These are phyloP conservation scores for Elysia crispata DNA, from an alignment of 2,888 invertebrate genomes.

Conservation along the genomic window DNA sequence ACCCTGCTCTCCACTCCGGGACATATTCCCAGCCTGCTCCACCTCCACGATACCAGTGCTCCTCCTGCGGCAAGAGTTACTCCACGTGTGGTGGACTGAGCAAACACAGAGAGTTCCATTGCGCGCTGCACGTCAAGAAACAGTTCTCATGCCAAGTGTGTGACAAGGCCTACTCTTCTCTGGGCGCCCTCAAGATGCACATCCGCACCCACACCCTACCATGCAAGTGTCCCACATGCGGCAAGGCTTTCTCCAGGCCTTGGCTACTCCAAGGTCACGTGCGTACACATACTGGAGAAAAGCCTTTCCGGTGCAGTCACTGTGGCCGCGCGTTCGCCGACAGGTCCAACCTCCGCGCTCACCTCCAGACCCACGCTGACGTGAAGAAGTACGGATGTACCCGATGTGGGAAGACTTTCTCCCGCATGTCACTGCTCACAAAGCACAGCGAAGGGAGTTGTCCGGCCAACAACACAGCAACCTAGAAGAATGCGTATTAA, in stretches of 20 bases:
- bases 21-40: not conserved
- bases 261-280: conserved; percentile 99
- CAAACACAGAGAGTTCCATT: conserved; percentile 96
- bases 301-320: conserved; percentile 96
- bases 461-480: conserved; percentile 36
- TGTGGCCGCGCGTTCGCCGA: conserved; percentile 98
- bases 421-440: conserved; percentile 94
- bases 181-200: conserved; percentile 99
- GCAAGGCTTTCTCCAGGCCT: conserved; percentile 97
- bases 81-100: conserved; percentile 95
- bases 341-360: conserved; percentile 95
- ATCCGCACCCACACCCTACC: conserved; percentile 98
- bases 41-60: conserved; percentile 80
- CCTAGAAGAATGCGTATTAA: not conserved
- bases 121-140: conserved; percentile 87
- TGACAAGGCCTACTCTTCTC: conserved; percentile 94
- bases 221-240: conserved; percentile 96
- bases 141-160: conserved; percentile 97
- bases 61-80: conserved; percentile 94
- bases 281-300: conserved; percentile 97
- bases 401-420: conserved; percentile 96
- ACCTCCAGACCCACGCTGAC: conserved; percentile 97
- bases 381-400: conserved; percentile 97
- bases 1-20: not conserved
- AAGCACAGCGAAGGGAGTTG: conserved; percentile 83